phyloP scores from a whole-genome alignment of 2,888 invertebrate species.

The Magallana nippona region DNA sequence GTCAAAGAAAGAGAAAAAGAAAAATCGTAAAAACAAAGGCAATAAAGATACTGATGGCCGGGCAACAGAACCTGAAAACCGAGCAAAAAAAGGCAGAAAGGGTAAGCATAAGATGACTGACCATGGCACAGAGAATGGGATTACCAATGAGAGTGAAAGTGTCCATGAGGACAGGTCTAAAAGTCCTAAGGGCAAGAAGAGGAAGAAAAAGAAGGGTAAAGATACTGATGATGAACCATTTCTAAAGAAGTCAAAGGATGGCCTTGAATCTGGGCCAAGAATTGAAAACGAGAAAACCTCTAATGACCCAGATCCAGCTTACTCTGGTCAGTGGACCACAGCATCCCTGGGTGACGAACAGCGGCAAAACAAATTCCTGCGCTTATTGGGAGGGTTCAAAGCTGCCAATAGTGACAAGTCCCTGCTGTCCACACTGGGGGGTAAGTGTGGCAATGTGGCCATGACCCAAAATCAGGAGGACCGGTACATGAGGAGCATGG shows the following conservation, averaged over 20 bases:
- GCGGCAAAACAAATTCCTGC: conserved; percentile 69
- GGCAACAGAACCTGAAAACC: conserved; percentile 22
- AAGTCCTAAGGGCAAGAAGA: background rate
- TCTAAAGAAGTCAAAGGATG: background rate
- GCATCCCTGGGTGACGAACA: conserved; percentile 61
- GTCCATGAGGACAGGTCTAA: background rate
- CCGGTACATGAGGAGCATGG: conserved; percentile 60
- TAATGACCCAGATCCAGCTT: background rate
- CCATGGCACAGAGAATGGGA: background rate
- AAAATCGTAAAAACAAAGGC: background rate
- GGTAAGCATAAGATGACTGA: background rate
- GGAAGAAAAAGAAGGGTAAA: conserved; percentile 21
- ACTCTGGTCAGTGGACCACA: conserved; percentile 67
- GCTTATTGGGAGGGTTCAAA: conserved; percentile 69
- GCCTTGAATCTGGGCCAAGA: background rate
- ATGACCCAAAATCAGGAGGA: conserved; percentile 61
- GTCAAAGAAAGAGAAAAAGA: conserved; percentile 48
- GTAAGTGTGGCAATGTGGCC: conserved; percentile 55
- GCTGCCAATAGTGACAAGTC: conserved; percentile 32
- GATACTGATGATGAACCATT: conserved; percentile 2
- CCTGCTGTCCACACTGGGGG: background rate
- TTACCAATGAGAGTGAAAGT: background rate
- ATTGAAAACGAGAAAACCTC: background rate
- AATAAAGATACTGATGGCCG: conserved; percentile 28
- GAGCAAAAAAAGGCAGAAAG: conserved; percentile 13